phyloP scores from a whole-genome alignment of 2,888 invertebrate species.

The Agrenia bidenticulata region DNA sequence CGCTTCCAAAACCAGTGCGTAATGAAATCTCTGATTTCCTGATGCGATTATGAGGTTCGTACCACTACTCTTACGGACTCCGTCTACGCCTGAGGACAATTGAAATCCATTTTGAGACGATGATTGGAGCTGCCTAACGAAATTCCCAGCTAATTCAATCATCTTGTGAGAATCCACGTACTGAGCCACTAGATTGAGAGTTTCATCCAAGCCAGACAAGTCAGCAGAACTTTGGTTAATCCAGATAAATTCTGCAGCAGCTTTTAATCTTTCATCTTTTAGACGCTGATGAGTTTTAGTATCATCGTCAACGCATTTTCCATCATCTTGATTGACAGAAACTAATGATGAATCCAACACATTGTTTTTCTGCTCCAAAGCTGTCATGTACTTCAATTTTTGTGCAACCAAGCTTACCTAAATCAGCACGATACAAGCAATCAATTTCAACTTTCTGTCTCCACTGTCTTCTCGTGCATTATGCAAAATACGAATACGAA shows the following conservation, averaged over 20 bases:
- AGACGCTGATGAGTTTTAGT: slow-evolving; percentile 1
- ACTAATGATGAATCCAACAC: neutral
- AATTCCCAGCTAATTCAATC: slow-evolving; percentile 23
- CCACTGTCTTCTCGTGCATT: too few relatives aligned
- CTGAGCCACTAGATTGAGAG: slow-evolving; percentile 14
- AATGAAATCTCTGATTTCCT: slow-evolving; percentile 30
- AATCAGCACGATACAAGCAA: neutral
- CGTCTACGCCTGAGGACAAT: neutral
- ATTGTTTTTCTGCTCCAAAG: slow-evolving; percentile 20
- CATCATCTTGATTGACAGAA: neutral
- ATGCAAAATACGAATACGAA: too few relatives aligned
- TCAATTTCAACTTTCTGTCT: slow-evolving; percentile 1
- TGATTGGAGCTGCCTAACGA: neutral
- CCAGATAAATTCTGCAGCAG: slow-evolving; percentile 37
- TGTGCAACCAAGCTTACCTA: slow-evolving; percentile 45
- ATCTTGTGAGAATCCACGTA: slow-evolving; percentile 22
- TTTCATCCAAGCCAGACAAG: slow-evolving; percentile 10
- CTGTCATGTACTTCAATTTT: slow-evolving; percentile 41
- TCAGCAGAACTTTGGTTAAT: slow-evolving; percentile 17
- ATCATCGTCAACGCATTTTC: neutral
- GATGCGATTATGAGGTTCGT: neutral
- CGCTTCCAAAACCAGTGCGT: slow-evolving; percentile 39
- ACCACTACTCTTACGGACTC: neutral
- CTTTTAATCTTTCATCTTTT: slow-evolving; percentile 7
- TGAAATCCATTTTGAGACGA: neutral